A percentile compares a stretch with the other conserved stretches of the same genome.
These are phyloP conservation scores for Tachysurus vachellii DNA, from an alignment of 2,113 vertebrate species.

Conservation along the genomic window DNA sequence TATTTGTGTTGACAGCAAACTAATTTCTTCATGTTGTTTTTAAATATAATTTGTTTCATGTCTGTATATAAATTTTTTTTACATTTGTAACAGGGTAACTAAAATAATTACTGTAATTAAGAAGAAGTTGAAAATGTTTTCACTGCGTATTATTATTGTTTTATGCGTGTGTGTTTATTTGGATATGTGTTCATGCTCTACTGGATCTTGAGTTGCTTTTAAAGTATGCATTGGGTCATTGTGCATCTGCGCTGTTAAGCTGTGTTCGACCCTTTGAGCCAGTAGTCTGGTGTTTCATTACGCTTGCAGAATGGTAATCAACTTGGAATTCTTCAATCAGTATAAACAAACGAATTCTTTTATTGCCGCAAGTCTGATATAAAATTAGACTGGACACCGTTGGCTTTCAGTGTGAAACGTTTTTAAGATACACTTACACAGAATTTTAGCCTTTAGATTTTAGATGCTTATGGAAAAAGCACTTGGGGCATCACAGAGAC, in stretches of 20 bases:
- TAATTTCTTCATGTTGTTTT: constrained; percentile 23
- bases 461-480: no score
- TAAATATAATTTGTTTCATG: constrained; percentile 11
- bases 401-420: no score
- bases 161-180: background rate
- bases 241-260: background rate
- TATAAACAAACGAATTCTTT: no score
- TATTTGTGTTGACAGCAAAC: constrained; percentile 35
- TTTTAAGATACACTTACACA: no score
- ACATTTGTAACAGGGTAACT: background rate
- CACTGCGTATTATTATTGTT: background rate
- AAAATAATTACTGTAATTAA: background rate
- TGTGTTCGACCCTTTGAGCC: background rate
- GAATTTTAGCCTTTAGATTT: no score
- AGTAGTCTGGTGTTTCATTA: no score
- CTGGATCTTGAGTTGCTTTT: background rate
- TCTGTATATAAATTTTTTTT: constrained; percentile 4
- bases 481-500: no score
- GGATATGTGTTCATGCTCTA: background rate
- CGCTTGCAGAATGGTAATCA: no score
- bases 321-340: no score
- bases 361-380: no score
- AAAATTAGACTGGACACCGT: no score
- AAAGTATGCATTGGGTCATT: background rate
- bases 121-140: background rate